Evolutionary conservation across 2,113 vertebrate species (phyloP).

Genomic region (Struthio camelus): DNA sequence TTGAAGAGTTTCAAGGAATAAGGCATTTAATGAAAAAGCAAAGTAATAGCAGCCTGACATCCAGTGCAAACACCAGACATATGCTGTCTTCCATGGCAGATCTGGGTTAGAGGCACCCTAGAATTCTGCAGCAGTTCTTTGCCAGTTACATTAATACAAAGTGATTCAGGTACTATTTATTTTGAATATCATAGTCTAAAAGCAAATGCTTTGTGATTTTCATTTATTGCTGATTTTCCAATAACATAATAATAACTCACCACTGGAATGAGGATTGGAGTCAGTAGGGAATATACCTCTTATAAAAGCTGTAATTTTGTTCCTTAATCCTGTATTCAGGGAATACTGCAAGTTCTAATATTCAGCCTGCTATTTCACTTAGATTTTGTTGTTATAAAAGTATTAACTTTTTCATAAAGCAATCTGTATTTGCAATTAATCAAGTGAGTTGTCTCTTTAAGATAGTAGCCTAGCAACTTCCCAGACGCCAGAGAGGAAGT

Average conservation of each 20-base stretch:
- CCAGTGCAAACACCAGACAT: neutral
- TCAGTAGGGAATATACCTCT: neutral
- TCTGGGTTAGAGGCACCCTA: neutral
- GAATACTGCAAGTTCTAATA: slow-evolving; percentile 65
- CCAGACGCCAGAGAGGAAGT: slow-evolving; percentile 39
- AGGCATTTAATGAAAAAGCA: slow-evolving; percentile 42
- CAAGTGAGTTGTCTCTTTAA: slow-evolving; percentile 76
- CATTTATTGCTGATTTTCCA: neutral
- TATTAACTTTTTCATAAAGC: slow-evolving; percentile 66
- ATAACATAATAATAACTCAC: neutral
- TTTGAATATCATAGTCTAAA: neutral
- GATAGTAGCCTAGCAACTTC: slow-evolving; percentile 79
- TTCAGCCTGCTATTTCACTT: slow-evolving; percentile 63
- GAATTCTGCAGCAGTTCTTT: neutral
- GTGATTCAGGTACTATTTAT: neutral
- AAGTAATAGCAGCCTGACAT: slow-evolving; percentile 14
- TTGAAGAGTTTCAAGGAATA: slow-evolving; percentile 44
- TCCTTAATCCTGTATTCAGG: slow-evolving; percentile 59
- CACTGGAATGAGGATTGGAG: neutral
- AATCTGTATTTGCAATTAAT: slow-evolving; percentile 77
- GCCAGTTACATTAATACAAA: neutral
- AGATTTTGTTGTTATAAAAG: slow-evolving; percentile 69
- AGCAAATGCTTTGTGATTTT: neutral
- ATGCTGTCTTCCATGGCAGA: neutral
- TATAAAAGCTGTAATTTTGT: slow-evolving; percentile 60